phyloP scores from a whole-genome alignment of 1,140 invertebrate genomes.

The Sycophila sp. region DNA sequence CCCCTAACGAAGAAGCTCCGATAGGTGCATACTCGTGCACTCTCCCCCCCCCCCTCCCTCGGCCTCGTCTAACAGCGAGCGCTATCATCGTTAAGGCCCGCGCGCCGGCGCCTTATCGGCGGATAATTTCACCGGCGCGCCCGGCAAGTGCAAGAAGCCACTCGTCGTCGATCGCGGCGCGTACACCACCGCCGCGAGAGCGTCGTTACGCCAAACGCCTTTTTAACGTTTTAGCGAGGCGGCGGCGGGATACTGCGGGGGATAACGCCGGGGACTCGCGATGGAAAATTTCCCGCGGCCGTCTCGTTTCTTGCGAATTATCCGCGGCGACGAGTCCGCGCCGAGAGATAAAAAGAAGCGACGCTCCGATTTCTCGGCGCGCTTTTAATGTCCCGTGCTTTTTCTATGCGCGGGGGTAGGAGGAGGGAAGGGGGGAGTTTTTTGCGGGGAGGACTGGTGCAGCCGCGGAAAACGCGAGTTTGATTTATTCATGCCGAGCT shows the following conservation, averaged over 20 bases:
- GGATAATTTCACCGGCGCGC: conserved; percentile 30
- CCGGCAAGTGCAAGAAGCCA: conserved; percentile 22
- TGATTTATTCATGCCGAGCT: conserved; percentile 13
- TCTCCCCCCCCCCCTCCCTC: no score
- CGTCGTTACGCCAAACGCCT: neutral
- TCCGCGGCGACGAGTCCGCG: neutral
- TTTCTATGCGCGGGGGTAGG: neutral
- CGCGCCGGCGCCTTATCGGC: conserved; percentile 5
- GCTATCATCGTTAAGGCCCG: conserved; percentile 28
- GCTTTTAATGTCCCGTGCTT: neutral
- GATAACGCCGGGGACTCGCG: neutral
- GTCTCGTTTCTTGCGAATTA: conserved; percentile 12
- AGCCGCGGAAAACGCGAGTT: no score
- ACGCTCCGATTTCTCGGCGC: neutral
- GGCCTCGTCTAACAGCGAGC: neutral
- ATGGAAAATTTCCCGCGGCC: neutral
- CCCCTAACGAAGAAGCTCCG: neutral
- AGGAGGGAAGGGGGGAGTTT: no score
- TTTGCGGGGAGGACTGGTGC: no score
- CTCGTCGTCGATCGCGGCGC: neutral
- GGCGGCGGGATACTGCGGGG: conserved; percentile 15
- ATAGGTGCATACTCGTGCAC: no score
- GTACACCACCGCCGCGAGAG: neutral
- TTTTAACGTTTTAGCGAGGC: conserved; percentile 14
- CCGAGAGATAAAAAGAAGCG: neutral